Evolutionary conservation across 2,888 invertebrate genomes (phyloP).

Genomic region (Cantharis rufa): DNA sequence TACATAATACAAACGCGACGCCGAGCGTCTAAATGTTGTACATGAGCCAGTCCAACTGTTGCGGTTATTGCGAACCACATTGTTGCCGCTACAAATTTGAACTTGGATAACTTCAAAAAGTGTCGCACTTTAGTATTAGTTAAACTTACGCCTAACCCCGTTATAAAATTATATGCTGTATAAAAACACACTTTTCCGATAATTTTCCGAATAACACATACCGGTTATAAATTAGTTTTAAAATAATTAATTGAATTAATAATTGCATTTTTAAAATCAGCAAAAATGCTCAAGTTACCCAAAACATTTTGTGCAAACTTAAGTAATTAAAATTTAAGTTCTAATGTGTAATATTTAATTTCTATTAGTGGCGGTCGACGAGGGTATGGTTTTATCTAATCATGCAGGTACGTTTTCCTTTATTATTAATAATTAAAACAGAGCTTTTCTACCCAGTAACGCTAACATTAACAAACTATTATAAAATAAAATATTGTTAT

Average conservation of each 20-base stretch:
- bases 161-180: neutral
- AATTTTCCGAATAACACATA: neutral
- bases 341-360: neutral
- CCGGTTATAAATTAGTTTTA: neutral
- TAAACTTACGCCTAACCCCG: neutral
- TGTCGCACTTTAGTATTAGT: neutral
- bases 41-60: conserved; percentile 49
- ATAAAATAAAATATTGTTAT: neutral
- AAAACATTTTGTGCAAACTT: neutral
- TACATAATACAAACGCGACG: conserved; percentile 51
- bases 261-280: neutral
- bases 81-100: conserved; percentile 9
- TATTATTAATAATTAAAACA: neutral
- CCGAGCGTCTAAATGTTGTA: conserved; percentile 41
- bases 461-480: neutral
- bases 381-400: conserved; percentile 39
- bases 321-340: neutral
- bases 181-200: neutral
- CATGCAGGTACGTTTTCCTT: conserved; percentile 39
- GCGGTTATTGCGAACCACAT: conserved; percentile 38
- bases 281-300: neutral
- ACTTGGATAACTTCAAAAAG: neutral
- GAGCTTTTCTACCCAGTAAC: neutral
- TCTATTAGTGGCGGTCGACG: neutral
- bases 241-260: neutral